phyloP scores from a whole-genome alignment of 2,888 invertebrate species.

The Ecdyonurus torrentis region DNA sequence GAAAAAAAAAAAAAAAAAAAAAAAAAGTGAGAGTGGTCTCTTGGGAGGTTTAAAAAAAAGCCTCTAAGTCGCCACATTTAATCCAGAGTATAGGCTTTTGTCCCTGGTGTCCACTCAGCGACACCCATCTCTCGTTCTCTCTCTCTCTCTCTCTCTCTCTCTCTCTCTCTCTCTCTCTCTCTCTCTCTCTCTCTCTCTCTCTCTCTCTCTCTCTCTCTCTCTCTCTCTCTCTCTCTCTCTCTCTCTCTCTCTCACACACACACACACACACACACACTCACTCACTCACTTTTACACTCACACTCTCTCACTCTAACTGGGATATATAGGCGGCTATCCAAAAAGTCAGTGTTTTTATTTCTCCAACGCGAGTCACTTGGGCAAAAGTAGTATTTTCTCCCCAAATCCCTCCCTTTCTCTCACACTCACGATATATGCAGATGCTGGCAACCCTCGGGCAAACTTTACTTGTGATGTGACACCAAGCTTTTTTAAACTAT shows the following conservation, averaged over 20 bases:
- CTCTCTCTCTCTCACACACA: background rate
- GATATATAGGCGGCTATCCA: background rate
- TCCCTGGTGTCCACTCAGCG: background rate
- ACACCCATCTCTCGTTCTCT: background rate
- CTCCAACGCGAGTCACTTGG: background rate
- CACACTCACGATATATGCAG: background rate
- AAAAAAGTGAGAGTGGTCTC: background rate
- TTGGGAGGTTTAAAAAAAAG: background rate
- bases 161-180: slow-evolving; percentile 15
- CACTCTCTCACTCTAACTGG: background rate
- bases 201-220: slow-evolving; percentile 10
- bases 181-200: slow-evolving; percentile 9
- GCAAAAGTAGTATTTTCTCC: background rate
- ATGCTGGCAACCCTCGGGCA: background rate
- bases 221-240: slow-evolving; percentile 9
- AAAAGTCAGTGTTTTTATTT: background rate
- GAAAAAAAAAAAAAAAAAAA: background rate
- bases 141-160: background rate
- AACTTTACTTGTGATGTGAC: background rate
- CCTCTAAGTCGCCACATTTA: background rate
- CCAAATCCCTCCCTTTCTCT: background rate
- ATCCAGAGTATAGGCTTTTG: background rate
- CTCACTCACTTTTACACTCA: background rate
- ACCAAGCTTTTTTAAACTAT: background rate
- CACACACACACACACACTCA: background rate